phyloP scores from a whole-genome alignment of 2,888 invertebrate genomes.

The Drosophila borborema region DNA sequence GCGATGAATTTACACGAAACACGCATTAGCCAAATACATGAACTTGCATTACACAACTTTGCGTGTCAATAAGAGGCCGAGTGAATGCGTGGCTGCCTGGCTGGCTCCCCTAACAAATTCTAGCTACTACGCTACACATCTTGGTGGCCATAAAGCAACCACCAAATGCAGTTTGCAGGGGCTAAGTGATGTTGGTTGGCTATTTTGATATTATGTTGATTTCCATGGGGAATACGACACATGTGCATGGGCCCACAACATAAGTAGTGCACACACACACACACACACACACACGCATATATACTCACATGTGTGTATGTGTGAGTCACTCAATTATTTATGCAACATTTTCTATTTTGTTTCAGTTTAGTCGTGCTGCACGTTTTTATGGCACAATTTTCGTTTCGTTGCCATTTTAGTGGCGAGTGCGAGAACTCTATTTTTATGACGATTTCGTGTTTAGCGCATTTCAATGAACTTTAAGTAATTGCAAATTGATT shows the following conservation, averaged over 20 bases:
- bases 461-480: conserved; percentile 71
- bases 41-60: conserved; percentile 44
- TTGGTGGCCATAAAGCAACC: conserved; percentile 51
- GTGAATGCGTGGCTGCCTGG: not conserved
- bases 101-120: not conserved
- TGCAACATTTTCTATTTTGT: conserved; percentile 72
- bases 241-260: conserved; percentile 48
- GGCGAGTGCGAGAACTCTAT: conserved; percentile 30
- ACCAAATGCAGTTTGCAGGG: conserved; percentile 53
- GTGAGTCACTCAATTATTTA: conserved; percentile 71
- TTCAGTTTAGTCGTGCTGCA: conserved; percentile 50
- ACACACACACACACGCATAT: conserved; percentile 9
- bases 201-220: conserved; percentile 79
- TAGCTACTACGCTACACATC: not conserved
- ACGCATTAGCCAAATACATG: conserved; percentile 55
- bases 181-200: conserved; percentile 55
- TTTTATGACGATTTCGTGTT: conserved; percentile 79
- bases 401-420: conserved; percentile 26
- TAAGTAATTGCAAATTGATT: conserved; percentile 83
- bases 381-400: conserved; percentile 61
- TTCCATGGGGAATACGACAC: conserved; percentile 79
- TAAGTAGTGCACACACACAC: conserved; percentile 1
- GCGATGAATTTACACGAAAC: conserved; percentile 46
- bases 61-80: conserved; percentile 38
- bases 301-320: not conserved